Evolutionary conservation across 1,140 invertebrate species (phyloP), one percentile per base, ranked within the genome.

Genomic region (Scaptomyza montana): DNA sequence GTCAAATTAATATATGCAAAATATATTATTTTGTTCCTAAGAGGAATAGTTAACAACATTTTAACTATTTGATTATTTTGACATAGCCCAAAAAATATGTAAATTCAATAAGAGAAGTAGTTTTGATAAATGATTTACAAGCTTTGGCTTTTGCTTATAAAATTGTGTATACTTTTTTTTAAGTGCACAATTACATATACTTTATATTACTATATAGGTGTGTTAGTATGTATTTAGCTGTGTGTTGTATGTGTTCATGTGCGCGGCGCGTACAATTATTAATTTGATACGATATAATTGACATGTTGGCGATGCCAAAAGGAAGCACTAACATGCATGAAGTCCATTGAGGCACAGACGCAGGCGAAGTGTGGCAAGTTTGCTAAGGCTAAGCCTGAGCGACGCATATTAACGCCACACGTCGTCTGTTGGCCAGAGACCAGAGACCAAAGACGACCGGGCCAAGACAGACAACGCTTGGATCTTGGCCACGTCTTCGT

Each of bases 271-370:
- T 89, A 89, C 86, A 89, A 89, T 90, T 89, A 89, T 90, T 89
- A 89, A 89, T 89, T 89, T 89, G 86, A 89, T 89, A 90, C 78
- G 86, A 89, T 86, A 89, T 89, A 89, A 89, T 89, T 89, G 86
- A 89, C 86, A 89, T 89, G 86, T 89, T 89, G 86, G 74, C 87
- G 87, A 90, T 85, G 82, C 81, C 81, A 86, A 87, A 86, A 86
- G 81, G 82, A 86, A 87, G 82, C 81, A 86, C 78, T 81, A 86
- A 86, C 74, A 85, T 86, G 39, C 39, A 43, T 43, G 39, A 12
- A 12, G 39, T 43, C 39, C 39, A 43, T n/a, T 12, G 39, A 43
- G 39, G 5, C 39, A n/a, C 9, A 43, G 39, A 5, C 39, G 75
- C 59, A 65, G 80, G 25, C 63, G 54, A 69, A 25, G 55, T 62